These are phyloP conservation scores for Cactoblastis cactorum DNA, from an alignment of 2,888 invertebrate species.

Conservation along the genomic window DNA sequence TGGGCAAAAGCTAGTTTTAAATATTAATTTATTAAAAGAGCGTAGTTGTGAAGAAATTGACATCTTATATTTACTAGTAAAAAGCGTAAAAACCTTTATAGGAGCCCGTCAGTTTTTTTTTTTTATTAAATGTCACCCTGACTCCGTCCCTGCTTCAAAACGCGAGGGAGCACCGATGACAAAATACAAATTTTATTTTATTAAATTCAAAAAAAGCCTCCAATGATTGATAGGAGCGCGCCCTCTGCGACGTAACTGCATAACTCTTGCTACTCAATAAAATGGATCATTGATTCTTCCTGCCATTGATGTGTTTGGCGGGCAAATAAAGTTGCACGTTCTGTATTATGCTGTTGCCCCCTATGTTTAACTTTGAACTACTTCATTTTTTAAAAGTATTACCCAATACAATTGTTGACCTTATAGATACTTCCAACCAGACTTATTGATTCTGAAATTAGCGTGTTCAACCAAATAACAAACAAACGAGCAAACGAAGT, in stretches of 20 bases:
- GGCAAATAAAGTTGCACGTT: constrained; percentile 14
- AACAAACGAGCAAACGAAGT: too few relatives aligned
- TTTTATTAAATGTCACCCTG: background rate
- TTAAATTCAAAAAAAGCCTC: constrained; percentile 79
- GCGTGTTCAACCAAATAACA: too few relatives aligned
- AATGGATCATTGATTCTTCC: constrained; percentile 62
- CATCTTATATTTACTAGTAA: too few relatives aligned
- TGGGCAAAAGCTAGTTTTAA: too few relatives aligned
- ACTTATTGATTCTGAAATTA: too few relatives aligned
- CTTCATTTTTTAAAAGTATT: background rate
- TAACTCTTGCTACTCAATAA: constrained; percentile 73
- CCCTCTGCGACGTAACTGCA: constrained; percentile 57
- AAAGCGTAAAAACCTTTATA: too few relatives aligned
- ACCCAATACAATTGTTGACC: background rate
- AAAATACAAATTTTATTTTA: constrained; percentile 81
- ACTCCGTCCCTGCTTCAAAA: constrained; percentile 54
- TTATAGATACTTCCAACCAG: too few relatives aligned
- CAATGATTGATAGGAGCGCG: constrained; percentile 78
- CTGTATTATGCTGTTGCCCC: background rate
- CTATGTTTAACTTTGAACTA: constrained; percentile 6
- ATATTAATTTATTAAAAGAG: too few relatives aligned
- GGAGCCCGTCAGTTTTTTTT: too few relatives aligned
- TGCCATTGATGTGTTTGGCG: constrained; percentile 21
- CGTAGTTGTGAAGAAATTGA: too few relatives aligned
- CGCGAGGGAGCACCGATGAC: constrained; percentile 76